Evolutionary conservation across 64 coral and sea anemone genomes (phyloP), one percentile per base, ranked within the genome.

Genomic region (Actinia equina): DNA sequence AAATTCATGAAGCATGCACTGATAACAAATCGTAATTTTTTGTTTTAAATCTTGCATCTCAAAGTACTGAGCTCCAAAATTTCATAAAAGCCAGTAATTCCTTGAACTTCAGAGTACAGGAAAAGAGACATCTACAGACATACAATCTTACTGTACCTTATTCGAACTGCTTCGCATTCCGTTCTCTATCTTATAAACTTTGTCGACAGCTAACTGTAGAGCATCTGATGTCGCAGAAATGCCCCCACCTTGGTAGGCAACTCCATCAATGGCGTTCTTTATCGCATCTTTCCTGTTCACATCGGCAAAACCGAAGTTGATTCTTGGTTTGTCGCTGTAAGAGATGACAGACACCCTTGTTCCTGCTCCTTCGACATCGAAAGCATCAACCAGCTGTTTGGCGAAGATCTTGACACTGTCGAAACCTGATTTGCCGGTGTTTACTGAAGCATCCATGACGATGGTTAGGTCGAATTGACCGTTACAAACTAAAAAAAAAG

Each of bases 401-500:
- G 85, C 59, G 46, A 92, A 92, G 12, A 58, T 64, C 82, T 92
- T 86, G 25, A 87, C 58, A 56, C 86, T 57, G 1, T 83, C 49
- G 37, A 92, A 83, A 43, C 86, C 41, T 70, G 49, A 60, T 70
- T 56, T 51, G 8, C 74, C 85, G 16, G 83, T 43, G 42, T 67
- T 27, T 16, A 45, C 77, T 11, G 90, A 92, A 23, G 46, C 79
- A 27, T 92, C 90, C 42, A 92, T 82, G 3, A 83, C 58, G 60
- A 92, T n/a, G 18, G 90, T 87, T 37, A 92, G 80, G 42, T 92
- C 90, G 45, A 82, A 87, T 17, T 71, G 78, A 23, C 86, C 80
- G 59, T 76, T 52, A 67, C 90, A 92, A 83, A 87, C 90, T 92
- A 74, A 74, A 2, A 26, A n/a, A 85, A 26, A 81, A 16, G 2